Percentiles rank a stretch among this genome's conserved stretches.
phyloP scores from a whole-genome alignment of 30 jellyfish, hydroid and myxozoan genomes.

The Cassiopea xamachana region DNA sequence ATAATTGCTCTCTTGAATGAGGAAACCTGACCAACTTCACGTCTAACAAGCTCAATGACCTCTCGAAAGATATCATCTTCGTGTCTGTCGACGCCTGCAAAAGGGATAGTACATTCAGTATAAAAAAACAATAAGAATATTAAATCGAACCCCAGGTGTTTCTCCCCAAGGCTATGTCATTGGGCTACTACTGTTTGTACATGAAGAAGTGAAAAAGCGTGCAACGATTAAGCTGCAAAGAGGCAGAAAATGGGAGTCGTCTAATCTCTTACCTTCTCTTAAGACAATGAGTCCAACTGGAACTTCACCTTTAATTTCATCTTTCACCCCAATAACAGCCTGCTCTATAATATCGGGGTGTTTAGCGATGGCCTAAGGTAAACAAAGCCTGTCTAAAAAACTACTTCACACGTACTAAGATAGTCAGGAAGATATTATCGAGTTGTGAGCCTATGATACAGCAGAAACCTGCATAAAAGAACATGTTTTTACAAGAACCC shows the following conservation, averaged over 20 bases:
- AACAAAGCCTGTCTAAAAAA: background rate
- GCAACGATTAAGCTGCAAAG: too few relatives aligned
- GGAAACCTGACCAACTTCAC: constrained; percentile 95
- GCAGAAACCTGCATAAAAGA: too few relatives aligned
- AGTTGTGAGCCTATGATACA: background rate
- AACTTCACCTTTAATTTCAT: constrained; percentile 83
- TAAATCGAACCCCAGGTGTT: background rate
- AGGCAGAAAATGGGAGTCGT: too few relatives aligned
- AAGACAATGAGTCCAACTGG: constrained; percentile 93
- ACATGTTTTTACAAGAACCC: too few relatives aligned
- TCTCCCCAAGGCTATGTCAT: too few relatives aligned
- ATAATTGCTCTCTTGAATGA: constrained; percentile 75
- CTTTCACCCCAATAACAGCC: constrained; percentile 87
- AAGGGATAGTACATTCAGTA: background rate
- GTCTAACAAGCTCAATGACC: constrained; percentile 77
- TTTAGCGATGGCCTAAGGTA: constrained; percentile 84
- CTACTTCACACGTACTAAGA: background rate
- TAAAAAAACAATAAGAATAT: background rate
- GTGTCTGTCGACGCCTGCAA: constrained; percentile 46
- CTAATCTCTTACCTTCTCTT: constrained; percentile 63
- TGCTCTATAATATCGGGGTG: constrained; percentile 92
- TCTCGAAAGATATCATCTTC: constrained; percentile 80
- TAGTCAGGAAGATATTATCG: background rate
- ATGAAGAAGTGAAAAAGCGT: too few relatives aligned
- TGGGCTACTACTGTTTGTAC: too few relatives aligned